These are phyloP conservation scores for Pollenia angustigena DNA, from an alignment of 2,888 invertebrate species.

Conservation along the genomic window DNA sequence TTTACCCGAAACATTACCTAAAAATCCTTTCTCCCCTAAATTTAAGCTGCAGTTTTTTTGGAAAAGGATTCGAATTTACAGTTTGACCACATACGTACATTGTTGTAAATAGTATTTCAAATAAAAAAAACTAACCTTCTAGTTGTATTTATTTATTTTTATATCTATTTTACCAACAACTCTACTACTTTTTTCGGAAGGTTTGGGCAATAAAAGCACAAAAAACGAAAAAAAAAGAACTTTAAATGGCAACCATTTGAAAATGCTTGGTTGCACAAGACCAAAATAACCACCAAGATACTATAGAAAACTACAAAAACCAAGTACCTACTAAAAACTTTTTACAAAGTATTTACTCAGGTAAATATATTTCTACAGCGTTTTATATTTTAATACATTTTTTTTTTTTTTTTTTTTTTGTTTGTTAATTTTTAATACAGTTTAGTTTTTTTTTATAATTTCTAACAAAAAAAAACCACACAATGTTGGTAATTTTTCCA, in stretches of 20 bases:
- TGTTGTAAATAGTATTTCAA: neutral
- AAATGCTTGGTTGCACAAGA: conserved; percentile 62
- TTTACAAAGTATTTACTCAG: conserved; percentile 59
- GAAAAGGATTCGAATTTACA: conserved; percentile 23
- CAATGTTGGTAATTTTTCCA: conserved; percentile 62
- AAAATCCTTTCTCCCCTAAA: neutral
- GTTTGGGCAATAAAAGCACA: conserved; percentile 2
- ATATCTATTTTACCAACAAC: conserved; percentile 15
- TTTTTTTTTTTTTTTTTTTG: neutral
- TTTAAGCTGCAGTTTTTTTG: neutral
- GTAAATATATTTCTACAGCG: conserved; percentile 37
- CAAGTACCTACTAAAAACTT: conserved; percentile 54
- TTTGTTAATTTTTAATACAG: conserved; percentile 8
- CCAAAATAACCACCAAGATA: conserved; percentile 58
- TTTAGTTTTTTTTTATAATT: conserved; percentile 18
- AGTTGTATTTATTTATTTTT: conserved; percentile 18
- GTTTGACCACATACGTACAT: conserved; percentile 44
- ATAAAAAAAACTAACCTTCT: conserved; percentile 36
- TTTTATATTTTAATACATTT: conserved; percentile 26
- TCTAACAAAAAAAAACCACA: conserved; percentile 56
- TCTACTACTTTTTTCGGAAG: neutral
- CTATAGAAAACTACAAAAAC: conserved; percentile 19
- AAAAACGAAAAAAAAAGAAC: conserved; percentile 12
- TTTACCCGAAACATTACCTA: neutral
- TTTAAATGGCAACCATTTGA: conserved; percentile 55